phyloP scores from a whole-genome alignment of 2,797 vertebrate species.

The Diplodus puntazzo region DNA sequence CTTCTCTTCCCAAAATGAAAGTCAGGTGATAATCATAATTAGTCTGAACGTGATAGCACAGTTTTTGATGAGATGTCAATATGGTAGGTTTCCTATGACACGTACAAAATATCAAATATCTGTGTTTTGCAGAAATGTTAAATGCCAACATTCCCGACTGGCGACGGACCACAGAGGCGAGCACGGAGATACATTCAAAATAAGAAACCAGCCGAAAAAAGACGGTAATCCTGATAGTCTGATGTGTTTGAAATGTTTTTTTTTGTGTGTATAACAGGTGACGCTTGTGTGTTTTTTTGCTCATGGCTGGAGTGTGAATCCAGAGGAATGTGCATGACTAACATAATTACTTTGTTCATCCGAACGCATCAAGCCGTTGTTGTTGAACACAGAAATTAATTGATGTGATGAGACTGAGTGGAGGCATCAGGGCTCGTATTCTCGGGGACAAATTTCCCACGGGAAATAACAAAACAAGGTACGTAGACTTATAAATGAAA shows the following conservation, averaged over 20 bases:
- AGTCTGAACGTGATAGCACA: no score
- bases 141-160: no score
- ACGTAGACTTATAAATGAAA: constrained; percentile 4
- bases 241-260: not conserved
- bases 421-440: constrained; percentile 3
- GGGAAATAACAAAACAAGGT: constrained; percentile 13
- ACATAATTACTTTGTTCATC: constrained; percentile 28
- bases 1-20: no score
- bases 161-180: not conserved
- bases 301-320: not conserved
- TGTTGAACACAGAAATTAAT: constrained; percentile 39
- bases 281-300: not conserved
- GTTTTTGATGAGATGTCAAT: no score
- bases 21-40: no score
- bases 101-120: no score
- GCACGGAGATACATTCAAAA: not conserved
- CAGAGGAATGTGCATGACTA: constrained; percentile 5
- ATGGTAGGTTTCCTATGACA: no score
- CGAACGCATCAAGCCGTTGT: constrained; percentile 28
- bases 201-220: not conserved
- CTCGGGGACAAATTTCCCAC: constrained; percentile 34
- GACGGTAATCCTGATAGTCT: not conserved
- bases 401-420: constrained; percentile 7
- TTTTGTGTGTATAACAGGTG: not conserved
- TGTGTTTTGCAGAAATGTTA: no score